Base-by-base conservation (phyloP, 2,797 vertebrate genomes). In the Taeniopygia guttata region DNA sequence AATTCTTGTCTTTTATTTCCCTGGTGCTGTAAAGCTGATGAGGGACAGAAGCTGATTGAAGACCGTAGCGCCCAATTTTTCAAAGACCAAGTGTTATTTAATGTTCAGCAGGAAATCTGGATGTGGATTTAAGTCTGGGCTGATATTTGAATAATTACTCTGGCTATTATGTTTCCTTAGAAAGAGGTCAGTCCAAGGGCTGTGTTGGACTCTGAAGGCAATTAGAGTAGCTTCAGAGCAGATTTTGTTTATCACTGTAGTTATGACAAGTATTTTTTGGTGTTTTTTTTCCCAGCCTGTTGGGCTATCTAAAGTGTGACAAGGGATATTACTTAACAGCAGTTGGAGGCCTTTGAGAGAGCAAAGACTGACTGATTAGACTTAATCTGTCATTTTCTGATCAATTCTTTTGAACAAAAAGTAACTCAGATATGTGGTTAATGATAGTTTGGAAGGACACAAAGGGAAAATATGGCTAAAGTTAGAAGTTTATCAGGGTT, bases 31-130 rank as follows among this genome's bases (percentile, higher is more conserved):
- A 89, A 87, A 93, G n/a, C 58, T 79, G 76, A 75, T 59, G 82
- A 84, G 62, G 54, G 55, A 36, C 45, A 81, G 87, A 74, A 80
- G 51, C 52, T 83, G 81, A 67, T 0, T 78, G 84, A 95, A 81
- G 59, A 48, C n/a, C 69, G 23, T 11, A 46, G 73, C 0, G 0
- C 45, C 82, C 55, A 38, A 23, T 62, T 86, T 90, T 95, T 83
- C 88, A 96, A 79, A 88, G 82, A 59, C 18, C 9, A 48, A 72
- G 51, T 49, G 34, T 82, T 95, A 59, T 93, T 94, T 95, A 89
- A 72, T 48, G 76, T 91, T 84, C 69, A 88, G 67, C 55, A 92
- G 83, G 87, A 93, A 92, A 87, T 54, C n/a, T 82, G 63, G 81
- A 20, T 49, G 51, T 67, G 58, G 62, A 58, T 88, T 93, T 87